Percentiles rank a stretch among this genome's conserved stretches.
phyloP scores from a whole-genome alignment of 2,888 invertebrate genomes.

The Rosalia funebris region DNA sequence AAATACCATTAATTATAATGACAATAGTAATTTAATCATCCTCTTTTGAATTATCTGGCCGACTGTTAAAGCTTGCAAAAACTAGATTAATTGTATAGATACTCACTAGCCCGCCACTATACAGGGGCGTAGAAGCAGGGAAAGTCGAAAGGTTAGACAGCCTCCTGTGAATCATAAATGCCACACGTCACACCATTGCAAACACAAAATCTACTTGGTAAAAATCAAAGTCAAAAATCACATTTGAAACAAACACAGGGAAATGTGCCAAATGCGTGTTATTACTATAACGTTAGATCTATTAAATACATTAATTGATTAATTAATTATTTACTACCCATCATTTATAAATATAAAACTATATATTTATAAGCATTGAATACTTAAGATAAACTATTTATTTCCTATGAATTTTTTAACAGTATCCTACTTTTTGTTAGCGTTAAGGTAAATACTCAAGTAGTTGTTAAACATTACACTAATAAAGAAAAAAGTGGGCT shows the following conservation, averaged over 20 bases:
- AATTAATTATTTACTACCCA: not conserved
- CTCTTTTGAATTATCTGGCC: too few species aligned
- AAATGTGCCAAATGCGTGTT: not conserved
- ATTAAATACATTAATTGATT: not conserved
- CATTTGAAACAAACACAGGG: not conserved
- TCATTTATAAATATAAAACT: not conserved
- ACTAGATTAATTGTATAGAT: conserved; percentile 12
- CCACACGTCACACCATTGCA: conserved; percentile 28
- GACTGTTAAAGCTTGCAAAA: conserved; percentile 5
- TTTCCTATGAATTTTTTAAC: too few species aligned
- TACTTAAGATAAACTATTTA: too few species aligned
- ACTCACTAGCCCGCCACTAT: conserved; percentile 25
- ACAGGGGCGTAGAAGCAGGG: conserved; percentile 20
- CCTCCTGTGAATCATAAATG: conserved; percentile 27
- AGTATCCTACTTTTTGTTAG: too few species aligned
- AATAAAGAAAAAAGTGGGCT: too few species aligned
- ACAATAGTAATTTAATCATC: too few species aligned
- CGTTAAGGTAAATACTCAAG: too few species aligned
- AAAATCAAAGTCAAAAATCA: not conserved
- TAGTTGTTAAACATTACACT: too few species aligned
- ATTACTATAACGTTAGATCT: not conserved
- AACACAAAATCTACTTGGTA: conserved; percentile 18
- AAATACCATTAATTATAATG: too few species aligned
- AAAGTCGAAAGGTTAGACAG: conserved; percentile 25
- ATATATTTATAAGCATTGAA: too few species aligned